phyloP scores from a whole-genome alignment of 2,888 invertebrate genomes.

The Andrena hattorfiana region DNA sequence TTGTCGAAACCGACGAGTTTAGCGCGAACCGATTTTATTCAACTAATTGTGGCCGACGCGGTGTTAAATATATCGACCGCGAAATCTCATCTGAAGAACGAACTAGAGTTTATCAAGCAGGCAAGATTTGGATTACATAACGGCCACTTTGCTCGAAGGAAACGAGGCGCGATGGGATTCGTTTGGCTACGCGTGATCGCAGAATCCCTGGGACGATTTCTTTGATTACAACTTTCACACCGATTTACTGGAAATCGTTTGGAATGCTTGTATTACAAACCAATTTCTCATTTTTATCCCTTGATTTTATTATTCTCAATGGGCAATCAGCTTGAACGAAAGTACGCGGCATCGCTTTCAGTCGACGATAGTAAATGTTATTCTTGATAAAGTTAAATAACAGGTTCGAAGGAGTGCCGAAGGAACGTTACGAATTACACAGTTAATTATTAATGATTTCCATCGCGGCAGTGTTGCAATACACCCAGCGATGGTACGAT shows the following conservation, averaged over 20 bases:
- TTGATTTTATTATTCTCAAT: neutral
- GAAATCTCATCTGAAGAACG: constrained; percentile 1
- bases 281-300: neutral
- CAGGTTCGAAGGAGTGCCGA: neutral
- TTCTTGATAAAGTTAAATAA: neutral
- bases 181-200: neutral
- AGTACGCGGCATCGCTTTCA: neutral
- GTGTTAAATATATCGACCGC: constrained; percentile 22
- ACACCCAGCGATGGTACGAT: neutral
- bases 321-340: neutral
- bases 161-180: neutral
- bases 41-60: neutral
- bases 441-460: neutral
- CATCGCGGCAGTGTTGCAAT: neutral
- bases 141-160: neutral
- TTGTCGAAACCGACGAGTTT: neutral
- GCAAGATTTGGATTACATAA: constrained; percentile 15
- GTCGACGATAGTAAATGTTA: neutral
- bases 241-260: no score
- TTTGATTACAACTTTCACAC: neutral
- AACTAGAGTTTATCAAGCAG: constrained; percentile 5
- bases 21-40: constrained; percentile 1
- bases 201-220: neutral
- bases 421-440: neutral
- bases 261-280: no score